Base-by-base conservation (phyloP, 2,888 invertebrate genomes). In the Sisyra terminalis region DNA sequence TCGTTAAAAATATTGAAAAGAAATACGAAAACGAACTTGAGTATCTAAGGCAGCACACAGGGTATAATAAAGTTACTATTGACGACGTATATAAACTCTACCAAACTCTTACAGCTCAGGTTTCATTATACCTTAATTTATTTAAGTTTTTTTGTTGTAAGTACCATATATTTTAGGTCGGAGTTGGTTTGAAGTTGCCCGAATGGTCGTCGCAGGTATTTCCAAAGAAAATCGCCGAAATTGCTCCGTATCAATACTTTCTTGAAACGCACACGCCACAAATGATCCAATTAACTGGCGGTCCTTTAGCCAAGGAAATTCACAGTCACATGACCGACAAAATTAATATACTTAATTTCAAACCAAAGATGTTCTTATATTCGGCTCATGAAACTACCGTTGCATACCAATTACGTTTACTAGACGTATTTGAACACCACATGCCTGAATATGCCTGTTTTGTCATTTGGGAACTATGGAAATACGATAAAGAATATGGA, bases 341-440 rank as follows among this genome's bases (percentile, higher is more conserved):
- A 17, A 37, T 37, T 24, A 37, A 18, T 10, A 9, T 17, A 15
- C 3, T 24, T 7, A 24, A 24, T 24, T 24, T 5, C 24, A 24
- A 24, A 24, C 24, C 24, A 7, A 24, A 24, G 7, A 24, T 24
- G 24, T 24, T 24, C 24, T 17, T 37, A 8, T 8, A 15, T 18
- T 37, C 37, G 11, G 37, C 17, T 2, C 37, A 37, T 37, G 37
- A 37, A 37, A 37, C 15, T 8, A 37, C 37, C n/a, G 18, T 37
- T 10, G 37, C 15, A 8, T 37, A 18, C 16, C 37, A 37, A 37
- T 37, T 37, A 18, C 11, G 16, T 11, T 16, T 37, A 11, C 11
- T 37, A 16, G 18, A 37, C 9, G 18, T 37, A n/a, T 8, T 15
- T 18, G 37, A 37, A 10, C 17, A 16, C 18, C 5, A 15, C 7